Base-by-base conservation (phyloP, 2,888 invertebrate species). In the Omphaloscelis lunosa region DNA sequence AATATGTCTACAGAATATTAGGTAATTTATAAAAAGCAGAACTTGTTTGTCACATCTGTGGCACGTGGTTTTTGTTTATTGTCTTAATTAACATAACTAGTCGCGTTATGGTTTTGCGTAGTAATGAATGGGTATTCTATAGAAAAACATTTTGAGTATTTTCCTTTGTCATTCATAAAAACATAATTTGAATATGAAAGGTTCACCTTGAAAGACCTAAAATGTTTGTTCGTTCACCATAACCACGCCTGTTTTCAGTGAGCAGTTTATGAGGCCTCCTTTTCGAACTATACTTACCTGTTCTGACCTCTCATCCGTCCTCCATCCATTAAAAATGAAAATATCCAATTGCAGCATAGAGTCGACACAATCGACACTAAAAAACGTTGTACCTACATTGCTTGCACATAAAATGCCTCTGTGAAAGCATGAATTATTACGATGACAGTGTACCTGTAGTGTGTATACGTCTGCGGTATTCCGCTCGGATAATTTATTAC, bases 401-500 rank as follows among this genome's bases (percentile, higher is more conserved):
- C 45, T 27, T 56, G 29, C 62, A 61, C 61, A 67, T 62, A 48
- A 69, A 72, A 63, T 72, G 11, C 27, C 15, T 23, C 65, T 58
- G 79, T 81, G 86, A 85, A 85, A 84, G 79, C 77, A 77, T 77
- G 79, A 86, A 85, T 87, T 79, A 84, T 84, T 68, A 56, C 77
- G 80, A 88, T 90, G 89, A 88, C 87, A 70, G 34, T 29, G 29
- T 63, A 63, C 45, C 29, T n/a, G 48, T n/a, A 45, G 53, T 53
- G 45, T 72, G 84, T 82, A n/a, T n/a, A 70, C 76, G 84, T 87
- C 83, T 83, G 67, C 78, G 72, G 79, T 72, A 82, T 84, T 82
- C 53, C 80, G 80, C 67, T 79, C 69, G 76, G 79, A 85, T 87
- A 79, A 89, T 89, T 88, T 86, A 89, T 90, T 79, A 85, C 80